Conservation (phyloP, 92 coral and sea anemone species). For the Epizoanthus stellaris region DNA sequence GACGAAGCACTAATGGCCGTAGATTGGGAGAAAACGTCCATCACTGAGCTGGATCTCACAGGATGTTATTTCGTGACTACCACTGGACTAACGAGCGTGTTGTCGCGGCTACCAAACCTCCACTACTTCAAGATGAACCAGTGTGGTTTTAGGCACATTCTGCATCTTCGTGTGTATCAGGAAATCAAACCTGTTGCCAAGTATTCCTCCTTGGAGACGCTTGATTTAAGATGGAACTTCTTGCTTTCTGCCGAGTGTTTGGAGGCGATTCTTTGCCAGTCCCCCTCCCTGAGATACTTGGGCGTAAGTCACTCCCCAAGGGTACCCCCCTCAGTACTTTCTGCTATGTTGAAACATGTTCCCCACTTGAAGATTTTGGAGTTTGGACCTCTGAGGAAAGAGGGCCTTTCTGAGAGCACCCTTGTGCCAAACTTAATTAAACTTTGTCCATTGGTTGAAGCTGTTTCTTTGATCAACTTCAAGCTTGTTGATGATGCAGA, state of each 20-base stretch:
- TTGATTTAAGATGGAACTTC: slow-evolving; percentile 97
- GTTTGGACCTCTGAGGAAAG: slow-evolving; percentile 99
- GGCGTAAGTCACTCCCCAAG: slow-evolving; percentile 99
- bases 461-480: slow-evolving; percentile 95
- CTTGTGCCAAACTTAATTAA: slow-evolving; percentile 81
- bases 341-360: slow-evolving; percentile 89
- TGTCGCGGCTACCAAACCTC: slow-evolving; percentile 86
- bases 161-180: slow-evolving; percentile 93
- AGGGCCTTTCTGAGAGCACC: slow-evolving; percentile 91
- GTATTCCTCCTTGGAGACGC: slow-evolving; percentile 84
- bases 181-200: slow-evolving; percentile 86
- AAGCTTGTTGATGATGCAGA: slow-evolving; percentile 85
- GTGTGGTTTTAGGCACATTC: slow-evolving; percentile 97
- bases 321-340: slow-evolving; percentile 93
- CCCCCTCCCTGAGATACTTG: slow-evolving; percentile 95
- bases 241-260: slow-evolving; percentile 96
- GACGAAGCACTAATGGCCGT: slow-evolving; percentile 91
- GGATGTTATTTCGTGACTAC: slow-evolving; percentile 98
- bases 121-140: slow-evolving; percentile 99
- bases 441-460: slow-evolving; percentile 88
- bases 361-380: slow-evolving; percentile 92
- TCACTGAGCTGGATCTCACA: slow-evolving; percentile 95
- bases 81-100: slow-evolving; percentile 90
- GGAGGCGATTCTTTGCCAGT: slow-evolving; percentile 91
- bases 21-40: slow-evolving; percentile 86